Percentiles rank a stretch among this genome's conserved stretches.
phyloP scores from a whole-genome alignment of 2,888 invertebrate species.

The Rhaphigaster nebulosa region DNA sequence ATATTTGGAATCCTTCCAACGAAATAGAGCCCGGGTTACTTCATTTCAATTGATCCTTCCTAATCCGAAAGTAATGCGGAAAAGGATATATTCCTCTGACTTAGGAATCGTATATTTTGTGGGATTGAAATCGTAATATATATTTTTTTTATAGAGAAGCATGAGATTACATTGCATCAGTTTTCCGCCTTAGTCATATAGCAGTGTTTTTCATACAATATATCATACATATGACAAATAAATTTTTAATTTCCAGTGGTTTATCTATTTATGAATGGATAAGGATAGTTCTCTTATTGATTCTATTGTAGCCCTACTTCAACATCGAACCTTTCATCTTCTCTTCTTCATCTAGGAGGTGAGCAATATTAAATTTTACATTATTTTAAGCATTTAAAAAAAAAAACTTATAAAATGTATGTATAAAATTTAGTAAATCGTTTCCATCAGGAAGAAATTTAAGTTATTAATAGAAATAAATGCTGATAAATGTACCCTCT shows the following conservation, averaged over 20 bases:
- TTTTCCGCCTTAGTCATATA: background rate
- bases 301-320: no score
- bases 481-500: no score
- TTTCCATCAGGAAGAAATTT: no score
- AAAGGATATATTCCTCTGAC: background rate
- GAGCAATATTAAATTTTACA: no score
- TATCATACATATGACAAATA: background rate
- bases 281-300: no score
- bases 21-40: background rate
- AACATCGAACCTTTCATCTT: no score
- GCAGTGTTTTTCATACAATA: background rate
- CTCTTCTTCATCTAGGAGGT: no score
- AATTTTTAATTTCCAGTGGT: background rate
- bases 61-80: slow-evolving; percentile 13
- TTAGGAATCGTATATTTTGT: background rate
- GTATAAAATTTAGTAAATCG: no score
- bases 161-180: background rate
- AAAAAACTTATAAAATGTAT: no score
- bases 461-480: no score
- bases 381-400: no score
- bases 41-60: slow-evolving; percentile 6
- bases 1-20: slow-evolving; percentile 19
- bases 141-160: background rate
- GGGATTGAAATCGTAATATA: background rate
- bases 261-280: no score